Evolutionary conservation across 2,797 vertebrate species (phyloP), one percentile per base, ranked within the genome.

Genomic region (Miichthys miiuy): DNA sequence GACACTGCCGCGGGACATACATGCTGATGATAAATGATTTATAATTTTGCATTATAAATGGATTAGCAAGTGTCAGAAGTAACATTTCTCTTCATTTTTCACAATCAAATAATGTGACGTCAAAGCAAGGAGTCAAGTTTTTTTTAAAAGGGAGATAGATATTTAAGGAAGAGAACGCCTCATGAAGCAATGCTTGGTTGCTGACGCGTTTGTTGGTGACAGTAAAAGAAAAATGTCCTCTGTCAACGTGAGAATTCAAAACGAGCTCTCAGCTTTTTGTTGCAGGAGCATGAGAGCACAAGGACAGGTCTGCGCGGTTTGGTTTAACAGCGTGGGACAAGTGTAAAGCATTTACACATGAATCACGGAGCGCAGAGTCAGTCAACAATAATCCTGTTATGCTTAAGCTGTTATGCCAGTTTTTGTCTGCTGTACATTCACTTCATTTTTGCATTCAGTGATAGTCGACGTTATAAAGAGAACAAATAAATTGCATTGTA

Each of bases 11-110:
- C 11, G 4, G 77, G 77, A 60, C 50, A 51, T 69, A 67, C 68
- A 67, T 46, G 63, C 82, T 68, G 61, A 77, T 85, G 87, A 90
- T 83, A 56, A 85, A 91, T 88, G 68, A 83, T 83, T 79, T 80
- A 72, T 77, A 55, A 65, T 84, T 84, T 80, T 79, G 23, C 66
- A 74, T 83, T 82, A 78, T 72, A 85, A 89, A 82, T 74, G 66
- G 61, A 84, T 83, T 77, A 86, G 63, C 77, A 51, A 70, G 21
- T 77, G 75, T 89, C 82, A 86, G 23, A 80, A 69, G 51, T 21
- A 73, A 38, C 38, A 57, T 69, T 80, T 69, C 63, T 73, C 44
- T 64, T 79, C 25, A 68, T 87, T 88, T 82, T 89, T 76, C 69
- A 82, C 57, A 72, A 84, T 84, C 75, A 61, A 77, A 87, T 77